Conservation (phyloP, 2,888 invertebrate species). For the Elegia similella region DNA sequence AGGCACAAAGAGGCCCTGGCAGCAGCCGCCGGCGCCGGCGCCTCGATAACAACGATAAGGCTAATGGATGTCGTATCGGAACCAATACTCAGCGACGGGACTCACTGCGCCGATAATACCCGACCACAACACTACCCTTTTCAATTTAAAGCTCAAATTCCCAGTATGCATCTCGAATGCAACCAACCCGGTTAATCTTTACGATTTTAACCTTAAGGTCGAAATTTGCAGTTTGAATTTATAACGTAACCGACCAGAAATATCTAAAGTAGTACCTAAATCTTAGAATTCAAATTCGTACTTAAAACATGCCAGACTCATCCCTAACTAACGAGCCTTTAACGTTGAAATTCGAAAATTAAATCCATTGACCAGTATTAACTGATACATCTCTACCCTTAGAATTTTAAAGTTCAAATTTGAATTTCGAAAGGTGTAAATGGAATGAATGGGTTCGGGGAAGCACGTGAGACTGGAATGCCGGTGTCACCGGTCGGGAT, state of each 20-base stretch:
- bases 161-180: conserved; percentile 2
- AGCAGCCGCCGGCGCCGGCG: conserved; percentile 68
- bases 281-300: not conserved
- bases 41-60: conserved; percentile 58
- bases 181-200: not conserved
- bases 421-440: conserved; percentile 40
- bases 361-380: conserved; percentile 2
- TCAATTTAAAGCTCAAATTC: conserved; percentile 47
- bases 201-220: not conserved
- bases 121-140: conserved; percentile 27
- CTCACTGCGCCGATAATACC: conserved; percentile 17
- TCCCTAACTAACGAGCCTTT: not conserved
- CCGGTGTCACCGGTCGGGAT: conserved; percentile 59
- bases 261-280: not conserved
- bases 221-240: not conserved
- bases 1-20: conserved; percentile 50
- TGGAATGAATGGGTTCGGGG: conserved; percentile 73
- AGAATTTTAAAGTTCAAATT: conserved; percentile 47
- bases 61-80: conserved; percentile 74
- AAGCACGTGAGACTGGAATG: conserved; percentile 70
- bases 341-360: not conserved
- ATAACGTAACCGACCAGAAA: not conserved
- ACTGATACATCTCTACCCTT: conserved; percentile 25
- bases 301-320: not conserved
- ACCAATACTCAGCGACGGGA: conserved; percentile 38